Evolutionary conservation across 2,113 vertebrate species (phyloP).

Genomic region (Lontra canadensis): DNA sequence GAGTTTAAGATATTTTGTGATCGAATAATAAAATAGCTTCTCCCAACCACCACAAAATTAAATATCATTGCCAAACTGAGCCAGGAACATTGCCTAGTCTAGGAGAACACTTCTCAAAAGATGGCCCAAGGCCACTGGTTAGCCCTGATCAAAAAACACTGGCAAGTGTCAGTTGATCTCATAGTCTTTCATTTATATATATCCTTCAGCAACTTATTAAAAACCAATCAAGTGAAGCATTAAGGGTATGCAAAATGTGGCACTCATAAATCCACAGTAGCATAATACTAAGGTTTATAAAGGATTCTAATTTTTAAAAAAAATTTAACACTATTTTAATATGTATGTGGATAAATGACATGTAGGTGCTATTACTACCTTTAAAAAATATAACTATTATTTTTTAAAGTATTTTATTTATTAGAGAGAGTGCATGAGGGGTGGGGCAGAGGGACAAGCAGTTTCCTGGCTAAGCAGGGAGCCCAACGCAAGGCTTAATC

Average conservation of each 20-base stretch:
- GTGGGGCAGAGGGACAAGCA: neutral
- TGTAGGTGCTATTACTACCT: neutral
- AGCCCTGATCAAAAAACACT: neutral
- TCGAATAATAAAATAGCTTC: constrained; percentile 47
- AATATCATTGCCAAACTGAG: constrained; percentile 5
- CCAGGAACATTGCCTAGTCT: neutral
- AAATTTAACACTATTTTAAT: neutral
- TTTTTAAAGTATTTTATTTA: neutral
- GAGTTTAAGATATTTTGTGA: constrained; percentile 38
- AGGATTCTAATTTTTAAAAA: neutral
- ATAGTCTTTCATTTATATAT: neutral
- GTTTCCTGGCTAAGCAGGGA: neutral
- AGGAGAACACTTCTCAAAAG: constrained; percentile 37
- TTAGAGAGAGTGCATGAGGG: neutral
- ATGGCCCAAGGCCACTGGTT: neutral
- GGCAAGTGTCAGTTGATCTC: neutral
- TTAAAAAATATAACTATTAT: neutral
- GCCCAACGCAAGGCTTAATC: neutral
- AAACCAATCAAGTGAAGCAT: neutral
- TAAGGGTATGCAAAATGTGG: neutral
- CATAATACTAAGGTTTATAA: neutral
- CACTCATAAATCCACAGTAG: constrained; percentile 8
- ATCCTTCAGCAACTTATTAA: constrained; percentile 21
- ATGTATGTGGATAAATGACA: neutral
- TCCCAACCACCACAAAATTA: neutral